These are phyloP conservation scores for Capitella teleta DNA, from an alignment of 1,140 invertebrate genomes.

Conservation along the genomic window DNA sequence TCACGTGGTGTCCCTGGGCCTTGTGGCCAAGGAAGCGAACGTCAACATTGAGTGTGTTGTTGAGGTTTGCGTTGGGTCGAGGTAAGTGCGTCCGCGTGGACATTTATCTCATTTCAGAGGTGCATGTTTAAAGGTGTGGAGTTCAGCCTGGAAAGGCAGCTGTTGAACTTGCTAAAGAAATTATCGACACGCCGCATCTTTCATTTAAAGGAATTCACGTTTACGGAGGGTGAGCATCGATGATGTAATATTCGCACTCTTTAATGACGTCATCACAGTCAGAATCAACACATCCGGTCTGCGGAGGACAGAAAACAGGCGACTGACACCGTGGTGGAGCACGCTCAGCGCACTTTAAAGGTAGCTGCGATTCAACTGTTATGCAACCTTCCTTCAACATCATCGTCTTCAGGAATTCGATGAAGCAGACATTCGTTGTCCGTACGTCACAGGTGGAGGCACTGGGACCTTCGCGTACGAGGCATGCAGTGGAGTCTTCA, in stretches of 20 bases:
- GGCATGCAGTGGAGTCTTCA: slow-evolving; percentile 17
- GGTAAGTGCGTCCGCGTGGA: not conserved
- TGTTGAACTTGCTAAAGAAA: slow-evolving; percentile 12
- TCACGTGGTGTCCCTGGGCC: slow-evolving; percentile 14
- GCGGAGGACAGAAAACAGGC: not conserved
- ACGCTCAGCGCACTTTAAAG: not conserved
- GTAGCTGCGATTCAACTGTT: not conserved
- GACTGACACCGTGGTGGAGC: not conserved
- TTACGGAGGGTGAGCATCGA: slow-evolving; percentile 17
- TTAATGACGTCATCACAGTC: no score
- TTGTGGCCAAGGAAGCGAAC: slow-evolving; percentile 10
- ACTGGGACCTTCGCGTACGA: slow-evolving; percentile 18
- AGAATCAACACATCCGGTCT: no score
- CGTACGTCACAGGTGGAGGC: slow-evolving; percentile 18
- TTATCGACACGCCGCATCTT: slow-evolving; percentile 10
- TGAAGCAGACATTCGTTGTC: slow-evolving; percentile 12
- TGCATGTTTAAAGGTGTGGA: slow-evolving; percentile 15
- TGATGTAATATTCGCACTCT: not conserved
- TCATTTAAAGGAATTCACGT: slow-evolving; percentile 18
- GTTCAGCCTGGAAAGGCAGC: slow-evolving; percentile 14
- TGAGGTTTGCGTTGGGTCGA: slow-evolving; percentile 16
- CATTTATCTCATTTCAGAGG: not conserved
- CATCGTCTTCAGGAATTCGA: slow-evolving; percentile 12
- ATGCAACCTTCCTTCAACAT: not conserved
- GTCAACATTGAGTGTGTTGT: slow-evolving; percentile 15